Base-by-base conservation (phyloP, 2,113 vertebrate species). In the Ictalurus punctatus region DNA sequence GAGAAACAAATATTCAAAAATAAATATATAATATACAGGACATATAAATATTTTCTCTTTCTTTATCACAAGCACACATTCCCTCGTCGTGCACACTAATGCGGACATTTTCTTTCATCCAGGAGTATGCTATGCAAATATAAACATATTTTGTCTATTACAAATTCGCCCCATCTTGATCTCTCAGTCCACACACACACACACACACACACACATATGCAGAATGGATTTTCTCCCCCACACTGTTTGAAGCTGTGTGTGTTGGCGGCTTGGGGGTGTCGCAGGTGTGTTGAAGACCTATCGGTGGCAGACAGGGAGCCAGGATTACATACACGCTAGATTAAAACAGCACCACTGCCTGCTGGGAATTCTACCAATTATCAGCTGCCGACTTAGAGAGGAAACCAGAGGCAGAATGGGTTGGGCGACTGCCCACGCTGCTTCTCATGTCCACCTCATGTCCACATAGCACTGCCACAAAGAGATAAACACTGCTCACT, bases 311-410 rank as follows among this genome's bases (percentile, higher is more conserved):
- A 95, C 92, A 95, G 93, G 88, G 84, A 89, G 92, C n/a, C 6
- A 93, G 94, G 94, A 95, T 96, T 95, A 95, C 92, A 94, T 91
- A 93, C 88, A 91, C 90, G 21, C 89, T 93, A 94, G 94, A 96
- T 96, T 95, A 95, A 94, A 91, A 94, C 92, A 92, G 91, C 92
- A 80, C 89, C 67, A 89, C 44, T 81, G 90, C 91, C 95, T 94
- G 92, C 93, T 94, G 95, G 94, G 95, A 95, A 94, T 95, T 93
- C 91, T 91, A 91, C 94, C 94, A 95, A 95, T 96, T 95, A 95
- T 95, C 94, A 93, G 92, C 90, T 92, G 90, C 85, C 56, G 89
- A 90, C 94, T 94, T 87, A 86, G 88, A 89, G 90, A 65, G 88
- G 83, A 92, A 88, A 87, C 89, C 89, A 89, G 88, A 92, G 89